These are phyloP conservation scores for Martes martes DNA, from an alignment of 2,113 vertebrate genomes.

Conservation along the genomic window DNA sequence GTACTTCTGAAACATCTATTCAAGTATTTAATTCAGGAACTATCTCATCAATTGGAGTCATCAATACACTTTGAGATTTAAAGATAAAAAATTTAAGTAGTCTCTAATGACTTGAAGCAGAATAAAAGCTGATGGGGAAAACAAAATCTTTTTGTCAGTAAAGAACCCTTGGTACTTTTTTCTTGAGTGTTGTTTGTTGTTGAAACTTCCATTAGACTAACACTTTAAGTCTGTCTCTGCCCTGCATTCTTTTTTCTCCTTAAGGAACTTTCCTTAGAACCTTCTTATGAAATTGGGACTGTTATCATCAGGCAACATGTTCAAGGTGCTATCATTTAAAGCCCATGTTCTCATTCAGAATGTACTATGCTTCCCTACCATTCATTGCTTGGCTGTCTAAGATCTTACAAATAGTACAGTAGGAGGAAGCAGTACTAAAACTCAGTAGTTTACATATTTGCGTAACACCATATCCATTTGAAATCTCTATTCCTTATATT, in stretches of 20 bases:
- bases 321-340: not conserved
- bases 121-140: not conserved
- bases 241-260: not conserved
- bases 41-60: not conserved
- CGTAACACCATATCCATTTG: not conserved
- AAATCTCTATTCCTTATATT: not conserved
- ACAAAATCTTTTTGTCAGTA: not conserved
- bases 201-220: not conserved
- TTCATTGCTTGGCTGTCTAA: not conserved
- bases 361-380: not conserved
- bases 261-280: not conserved
- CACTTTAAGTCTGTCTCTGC: not conserved
- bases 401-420: not conserved
- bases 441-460: not conserved
- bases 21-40: not conserved
- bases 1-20: not conserved
- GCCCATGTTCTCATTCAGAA: not conserved
- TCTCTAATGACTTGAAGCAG: not conserved
- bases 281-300: not conserved
- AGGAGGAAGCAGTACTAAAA: not conserved
- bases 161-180: not conserved
- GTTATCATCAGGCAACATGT: not conserved
- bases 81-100: not conserved
- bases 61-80: not conserved
- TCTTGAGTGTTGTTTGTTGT: not conserved